These are phyloP conservation scores for Procapra przewalskii DNA, from an alignment of 2,113 vertebrate species.

Conservation along the genomic window DNA sequence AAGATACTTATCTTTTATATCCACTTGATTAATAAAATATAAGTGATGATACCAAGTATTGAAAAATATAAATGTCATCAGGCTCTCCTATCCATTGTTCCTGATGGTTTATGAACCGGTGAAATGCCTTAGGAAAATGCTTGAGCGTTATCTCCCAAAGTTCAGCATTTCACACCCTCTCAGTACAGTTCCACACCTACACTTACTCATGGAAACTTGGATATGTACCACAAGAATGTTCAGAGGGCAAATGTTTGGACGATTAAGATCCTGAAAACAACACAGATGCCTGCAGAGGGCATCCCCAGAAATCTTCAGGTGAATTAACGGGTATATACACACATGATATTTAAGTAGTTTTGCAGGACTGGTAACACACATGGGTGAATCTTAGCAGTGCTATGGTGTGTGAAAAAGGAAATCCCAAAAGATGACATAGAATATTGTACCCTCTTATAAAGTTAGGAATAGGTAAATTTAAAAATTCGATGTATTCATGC, in stretches of 20 bases:
- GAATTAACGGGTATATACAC: not conserved
- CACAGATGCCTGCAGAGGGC: not conserved
- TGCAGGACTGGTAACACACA: not conserved
- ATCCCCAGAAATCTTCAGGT: not conserved
- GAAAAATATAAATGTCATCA: not conserved
- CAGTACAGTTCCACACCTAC: not conserved
- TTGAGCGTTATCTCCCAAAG: not conserved
- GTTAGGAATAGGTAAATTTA: not conserved
- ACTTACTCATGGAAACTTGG: not conserved
- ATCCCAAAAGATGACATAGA: not conserved
- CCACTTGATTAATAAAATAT: not conserved
- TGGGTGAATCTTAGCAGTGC: not conserved
- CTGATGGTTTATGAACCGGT: not conserved
- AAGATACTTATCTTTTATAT: not conserved
- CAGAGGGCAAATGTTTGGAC: not conserved
- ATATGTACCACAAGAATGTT: not conserved
- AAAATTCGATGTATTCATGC: not conserved
- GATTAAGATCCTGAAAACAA: not conserved
- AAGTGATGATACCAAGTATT: not conserved
- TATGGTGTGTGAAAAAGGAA: not conserved
- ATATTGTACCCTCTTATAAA: not conserved
- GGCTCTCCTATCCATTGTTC: not conserved
- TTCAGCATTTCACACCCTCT: not conserved
- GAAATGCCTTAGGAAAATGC: not conserved
- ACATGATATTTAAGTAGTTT: not conserved